Percentiles rank a stretch among this genome's conserved stretches.
Conservation (phyloP, 2,888 invertebrate species). For the Eretmocerus hayati region DNA sequence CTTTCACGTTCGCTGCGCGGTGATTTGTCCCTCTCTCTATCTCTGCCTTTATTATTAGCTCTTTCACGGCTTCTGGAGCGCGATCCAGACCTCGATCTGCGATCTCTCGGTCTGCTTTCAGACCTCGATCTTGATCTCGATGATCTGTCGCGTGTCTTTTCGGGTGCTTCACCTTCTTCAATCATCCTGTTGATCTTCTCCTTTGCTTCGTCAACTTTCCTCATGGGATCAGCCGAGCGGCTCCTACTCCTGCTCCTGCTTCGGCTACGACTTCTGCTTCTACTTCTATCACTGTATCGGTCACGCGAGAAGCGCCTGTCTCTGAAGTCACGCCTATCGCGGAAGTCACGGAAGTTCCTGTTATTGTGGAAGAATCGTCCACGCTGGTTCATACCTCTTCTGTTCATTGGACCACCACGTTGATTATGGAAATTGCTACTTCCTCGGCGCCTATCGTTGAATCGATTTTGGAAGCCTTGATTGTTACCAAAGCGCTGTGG, state of each 20-base stretch:
- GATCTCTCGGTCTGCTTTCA: background rate
- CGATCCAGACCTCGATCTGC: background rate
- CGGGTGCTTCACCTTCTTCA: slow-evolving; percentile 47
- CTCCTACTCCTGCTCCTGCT: slow-evolving; percentile 34
- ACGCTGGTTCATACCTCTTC: slow-evolving; percentile 29
- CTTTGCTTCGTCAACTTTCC: slow-evolving; percentile 51
- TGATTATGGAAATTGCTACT: slow-evolving; percentile 32
- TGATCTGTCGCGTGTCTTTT: slow-evolving; percentile 50
- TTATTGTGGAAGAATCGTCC: slow-evolving; percentile 34
- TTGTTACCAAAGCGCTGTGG: slow-evolving; percentile 35
- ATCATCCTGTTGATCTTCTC: slow-evolving; percentile 56
- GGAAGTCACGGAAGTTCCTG: slow-evolving; percentile 41
- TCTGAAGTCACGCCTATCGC: slow-evolving; percentile 54
- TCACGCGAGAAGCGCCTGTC: slow-evolving; percentile 61
- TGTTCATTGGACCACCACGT: slow-evolving; percentile 31
- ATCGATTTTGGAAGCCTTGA: slow-evolving; percentile 33
- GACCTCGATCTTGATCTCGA: slow-evolving; percentile 1
- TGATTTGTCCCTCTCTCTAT: background rate
- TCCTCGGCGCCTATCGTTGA: slow-evolving; percentile 37
- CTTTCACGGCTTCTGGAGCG: background rate
- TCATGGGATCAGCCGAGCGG: slow-evolving; percentile 50
- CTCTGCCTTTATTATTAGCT: slow-evolving; percentile 3
- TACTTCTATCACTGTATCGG: slow-evolving; percentile 50
- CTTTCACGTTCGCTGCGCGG: background rate
- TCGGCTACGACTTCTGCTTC: slow-evolving; percentile 23